Evolutionary conservation across 2,113 vertebrate species (phyloP), one percentile per base, ranked within the genome.

Genomic region (Mesocricetus auratus): DNA sequence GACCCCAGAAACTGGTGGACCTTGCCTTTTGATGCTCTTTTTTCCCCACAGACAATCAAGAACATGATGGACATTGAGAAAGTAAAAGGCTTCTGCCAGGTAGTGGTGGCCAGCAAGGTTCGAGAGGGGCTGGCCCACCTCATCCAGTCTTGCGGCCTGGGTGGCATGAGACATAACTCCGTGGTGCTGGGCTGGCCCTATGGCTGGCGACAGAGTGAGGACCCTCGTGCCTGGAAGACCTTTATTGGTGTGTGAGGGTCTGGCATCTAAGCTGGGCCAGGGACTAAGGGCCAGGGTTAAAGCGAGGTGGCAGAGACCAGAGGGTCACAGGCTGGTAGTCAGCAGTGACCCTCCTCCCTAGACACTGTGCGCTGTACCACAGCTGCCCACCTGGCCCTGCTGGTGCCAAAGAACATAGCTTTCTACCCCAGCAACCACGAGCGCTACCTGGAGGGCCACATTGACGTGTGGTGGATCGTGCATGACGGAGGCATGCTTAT

Each of bases 391-490:
- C 98, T 99, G 94, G 99, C 99, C 77, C 98, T 99, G 88, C 99
- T 99, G 94, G 99, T 99, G 91, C 99, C 99, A 97, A 99, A 99
- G 98, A 99, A 99, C 39, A 99, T 99, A 31, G 99, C 99, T 78
- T 99, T 99, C 98, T 99, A 99, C 98, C 99, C 99, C 86, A 99
- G 99, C 98, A 99, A 99, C 98, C 99, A 99, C 0, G 99, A 99
- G 93, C 99, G 99, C 98, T 99, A 99, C 98, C 98, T 99, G 13
- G 99, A 99, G 83, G 99, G 99, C 96, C 99, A 99, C 98, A 99
- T 99, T 7, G 99, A 99, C 0, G 99, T 99, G 94, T 99, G 99
- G 99, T 99, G 99, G 99, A 99, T 99, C 8, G 99, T 99, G 75
- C 99, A 99, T 0, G 99, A 99, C 9, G 99, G 99, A 7, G 99